Evolutionary conservation across 2,797 vertebrate species (phyloP).

Genomic region (Macroramphosus scolopax): DNA sequence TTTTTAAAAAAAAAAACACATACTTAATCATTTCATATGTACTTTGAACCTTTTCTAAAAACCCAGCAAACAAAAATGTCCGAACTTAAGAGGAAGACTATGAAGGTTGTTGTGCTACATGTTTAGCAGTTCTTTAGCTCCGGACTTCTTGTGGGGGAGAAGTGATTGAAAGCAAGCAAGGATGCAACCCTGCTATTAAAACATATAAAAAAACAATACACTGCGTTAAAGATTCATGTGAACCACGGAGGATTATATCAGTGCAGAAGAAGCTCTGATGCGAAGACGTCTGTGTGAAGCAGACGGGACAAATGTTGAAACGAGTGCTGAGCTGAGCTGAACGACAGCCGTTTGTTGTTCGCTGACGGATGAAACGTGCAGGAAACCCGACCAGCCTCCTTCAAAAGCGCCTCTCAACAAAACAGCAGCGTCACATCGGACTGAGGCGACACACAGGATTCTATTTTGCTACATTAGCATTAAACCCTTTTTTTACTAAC

Average conservation of each 20-base stretch:
- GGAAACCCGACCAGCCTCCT: neutral
- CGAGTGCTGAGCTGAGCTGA: slow-evolving; percentile 5
- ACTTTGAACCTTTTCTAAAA: slow-evolving; percentile 13
- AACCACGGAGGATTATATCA: slow-evolving; percentile 14
- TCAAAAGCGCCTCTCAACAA: slow-evolving; percentile 32
- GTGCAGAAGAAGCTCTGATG: slow-evolving; percentile 2
- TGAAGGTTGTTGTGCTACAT: neutral
- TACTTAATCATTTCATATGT: slow-evolving; percentile 7
- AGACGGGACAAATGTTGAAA: neutral
- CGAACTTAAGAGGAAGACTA: slow-evolving; percentile 10
- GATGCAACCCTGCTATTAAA: slow-evolving; percentile 8
- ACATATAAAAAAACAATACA: slow-evolving; percentile 20
- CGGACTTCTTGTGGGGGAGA: too few relatives aligned
- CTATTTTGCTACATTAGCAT: slow-evolving; percentile 84
- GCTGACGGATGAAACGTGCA: slow-evolving; percentile 4
- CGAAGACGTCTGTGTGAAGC: too few relatives aligned
- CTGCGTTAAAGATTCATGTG: slow-evolving; percentile 26
- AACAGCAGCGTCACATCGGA: slow-evolving; percentile 37
- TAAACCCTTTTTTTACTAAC: slow-evolving; percentile 55
- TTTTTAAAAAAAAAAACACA: slow-evolving; percentile 1
- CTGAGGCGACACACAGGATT: slow-evolving; percentile 46
- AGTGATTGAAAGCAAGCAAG: slow-evolving; percentile 16
- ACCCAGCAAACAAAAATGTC: neutral
- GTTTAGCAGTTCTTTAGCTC: too few relatives aligned
- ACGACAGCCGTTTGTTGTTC: slow-evolving; percentile 12